Base-by-base conservation (phyloP, 2,888 invertebrate species). In the Parnassius mnemosyne region DNA sequence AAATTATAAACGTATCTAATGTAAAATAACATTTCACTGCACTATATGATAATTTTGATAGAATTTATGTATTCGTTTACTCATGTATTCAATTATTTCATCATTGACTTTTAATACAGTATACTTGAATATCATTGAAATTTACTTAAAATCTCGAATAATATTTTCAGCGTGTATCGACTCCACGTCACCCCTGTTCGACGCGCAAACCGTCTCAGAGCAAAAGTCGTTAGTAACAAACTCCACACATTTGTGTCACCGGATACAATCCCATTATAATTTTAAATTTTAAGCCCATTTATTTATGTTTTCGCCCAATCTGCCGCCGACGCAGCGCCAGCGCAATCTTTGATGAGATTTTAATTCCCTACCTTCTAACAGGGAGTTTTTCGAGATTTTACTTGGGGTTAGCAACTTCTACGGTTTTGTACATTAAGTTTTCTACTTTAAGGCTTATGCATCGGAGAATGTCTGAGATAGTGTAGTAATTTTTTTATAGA, bases 221-320 rank as follows among this genome's bases (percentile, higher is more conserved):
- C 87, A 82, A 82, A 90, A 91, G 91, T 91, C 91, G 91, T 91
- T 91, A 91, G 91, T 87, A 91, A 90, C 91, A 91, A 91, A 91
- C 91, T 91, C 91, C 83, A 89, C 91, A 91, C 91, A 91, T 91
- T 91, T 91, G 84, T 89, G 91, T 91, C 91, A 91, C 91, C 91
- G 91, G 91, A 91, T 91, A 90, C 91, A 89, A 87, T 83, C 87
- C 89, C 83, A 91, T 91, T 91, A 91, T 90, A 91, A 91, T 91
- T 91, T 91, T 91, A 91, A 91, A 91, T 91, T 89, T 85, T 87
- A 85, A 85, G 86, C 89, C 83, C 89, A 89, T 89, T 84, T 89
- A 89, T 90, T 90, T 88, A 84, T 83, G 84, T 85, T 83, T 78
- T 75, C 78, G 77, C 80, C 81, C 85, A 85, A 88, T 87, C 85